Evolutionary conservation across 2,113 vertebrate species (phyloP).

Genomic region (Anoplopoma fimbria): DNA sequence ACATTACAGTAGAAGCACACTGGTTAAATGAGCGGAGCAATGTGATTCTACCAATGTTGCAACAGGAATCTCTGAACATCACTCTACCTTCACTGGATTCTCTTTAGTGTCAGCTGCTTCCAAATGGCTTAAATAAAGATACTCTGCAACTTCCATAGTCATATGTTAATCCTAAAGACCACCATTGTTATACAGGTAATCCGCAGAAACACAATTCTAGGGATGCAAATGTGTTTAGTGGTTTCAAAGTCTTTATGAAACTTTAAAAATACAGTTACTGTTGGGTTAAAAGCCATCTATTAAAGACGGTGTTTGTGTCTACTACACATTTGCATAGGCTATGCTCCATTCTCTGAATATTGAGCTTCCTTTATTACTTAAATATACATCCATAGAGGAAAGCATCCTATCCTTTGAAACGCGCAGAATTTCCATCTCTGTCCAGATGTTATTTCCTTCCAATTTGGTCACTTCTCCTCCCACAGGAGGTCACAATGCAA

Average conservation of each 20-base stretch:
- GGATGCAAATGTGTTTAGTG: background rate
- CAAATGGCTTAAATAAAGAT: background rate
- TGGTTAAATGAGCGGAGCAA: constrained; percentile 47
- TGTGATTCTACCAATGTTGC: constrained; percentile 79
- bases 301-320: background rate
- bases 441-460: background rate
- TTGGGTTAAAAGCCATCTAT: background rate
- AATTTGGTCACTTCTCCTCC: constrained; percentile 4
- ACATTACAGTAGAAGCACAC: constrained; percentile 78
- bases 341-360: background rate
- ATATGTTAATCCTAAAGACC: background rate
- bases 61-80: constrained; percentile 79
- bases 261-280: background rate
- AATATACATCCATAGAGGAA: background rate
- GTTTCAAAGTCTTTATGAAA: background rate
- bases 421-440: background rate
- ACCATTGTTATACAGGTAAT: background rate
- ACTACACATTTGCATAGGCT: background rate
- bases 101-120: constrained; percentile 50
- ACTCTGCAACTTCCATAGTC: background rate
- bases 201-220: background rate
- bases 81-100: constrained; percentile 64
- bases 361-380: background rate
- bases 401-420: constrained; percentile 8
- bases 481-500: background rate